Conservation (phyloP, 2,797 vertebrate species). For the Leontocebus nigricollis region DNA sequence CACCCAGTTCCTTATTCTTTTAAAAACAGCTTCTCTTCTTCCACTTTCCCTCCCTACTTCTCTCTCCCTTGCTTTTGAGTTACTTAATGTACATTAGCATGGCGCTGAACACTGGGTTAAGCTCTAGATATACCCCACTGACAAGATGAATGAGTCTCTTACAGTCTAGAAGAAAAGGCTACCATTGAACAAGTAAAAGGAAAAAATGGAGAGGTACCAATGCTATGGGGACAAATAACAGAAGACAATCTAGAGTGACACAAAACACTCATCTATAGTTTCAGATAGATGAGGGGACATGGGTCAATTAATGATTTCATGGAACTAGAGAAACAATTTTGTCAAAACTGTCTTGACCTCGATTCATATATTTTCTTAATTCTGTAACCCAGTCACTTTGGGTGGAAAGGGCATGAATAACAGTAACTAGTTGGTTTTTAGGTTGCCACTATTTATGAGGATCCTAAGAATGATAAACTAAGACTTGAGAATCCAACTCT, state of each 20-base stretch:
- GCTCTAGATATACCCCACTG: background rate
- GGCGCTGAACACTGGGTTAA: background rate
- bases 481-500: background rate
- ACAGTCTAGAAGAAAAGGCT: background rate
- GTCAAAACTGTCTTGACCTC: background rate
- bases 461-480: background rate
- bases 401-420: background rate
- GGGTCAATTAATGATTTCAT: background rate
- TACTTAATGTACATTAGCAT: background rate
- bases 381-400: background rate
- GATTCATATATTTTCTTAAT: background rate
- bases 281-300: background rate
- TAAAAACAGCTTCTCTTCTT: background rate
- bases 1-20: background rate
- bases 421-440: background rate
- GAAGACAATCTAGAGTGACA: background rate
- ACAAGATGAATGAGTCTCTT: background rate
- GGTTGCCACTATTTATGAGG: background rate
- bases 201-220: background rate
- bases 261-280: background rate
- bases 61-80: background rate
- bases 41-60: background rate
- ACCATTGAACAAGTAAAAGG: background rate
- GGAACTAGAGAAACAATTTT: background rate
- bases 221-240: background rate